Percentiles rank a stretch among this genome's conserved stretches.
Evolutionary conservation across 1,140 invertebrate species (phyloP).

Genomic region (Drosophila bifasciata): DNA sequence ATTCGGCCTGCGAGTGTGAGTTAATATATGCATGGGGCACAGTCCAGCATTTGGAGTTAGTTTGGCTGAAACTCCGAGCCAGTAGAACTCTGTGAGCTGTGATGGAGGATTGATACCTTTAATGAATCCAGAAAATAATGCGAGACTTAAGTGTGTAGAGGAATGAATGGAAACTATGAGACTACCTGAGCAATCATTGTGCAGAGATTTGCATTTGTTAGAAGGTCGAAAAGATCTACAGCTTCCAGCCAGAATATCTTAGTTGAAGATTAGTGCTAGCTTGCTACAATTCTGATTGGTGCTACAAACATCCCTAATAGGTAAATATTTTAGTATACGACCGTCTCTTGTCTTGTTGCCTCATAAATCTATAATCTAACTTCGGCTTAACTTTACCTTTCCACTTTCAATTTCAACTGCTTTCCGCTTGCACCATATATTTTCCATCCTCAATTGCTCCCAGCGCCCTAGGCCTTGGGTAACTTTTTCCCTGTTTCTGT

Average conservation of each 20-base stretch:
- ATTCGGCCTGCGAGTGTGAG: slow-evolving; percentile 49
- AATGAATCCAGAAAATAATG: too few relatives aligned
- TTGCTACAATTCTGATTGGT: too few relatives aligned
- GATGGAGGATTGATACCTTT: too few relatives aligned
- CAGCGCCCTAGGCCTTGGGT: slow-evolving; percentile 24
- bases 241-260: too few relatives aligned
- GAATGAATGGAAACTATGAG: too few relatives aligned
- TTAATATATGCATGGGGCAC: slow-evolving; percentile 57
- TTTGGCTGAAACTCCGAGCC: slow-evolving; percentile 19
- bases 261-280: too few relatives aligned
- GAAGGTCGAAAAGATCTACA: too few relatives aligned
- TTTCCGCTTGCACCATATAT: slow-evolving; percentile 9
- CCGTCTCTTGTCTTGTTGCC: background rate
- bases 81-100: background rate
- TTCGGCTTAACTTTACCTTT: background rate
- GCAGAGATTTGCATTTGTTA: too few relatives aligned
- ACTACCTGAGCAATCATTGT: too few relatives aligned
- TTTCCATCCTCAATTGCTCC: slow-evolving; percentile 32
- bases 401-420: slow-evolving; percentile 3
- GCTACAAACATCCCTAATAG: too few relatives aligned
- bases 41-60: slow-evolving; percentile 32
- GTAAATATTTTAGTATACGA: too few relatives aligned
- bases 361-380: background rate
- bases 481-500: slow-evolving; percentile 11
- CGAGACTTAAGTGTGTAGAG: too few relatives aligned